phyloP scores from a whole-genome alignment of 2,797 vertebrate genomes.

The Anolis apletophallus region DNA sequence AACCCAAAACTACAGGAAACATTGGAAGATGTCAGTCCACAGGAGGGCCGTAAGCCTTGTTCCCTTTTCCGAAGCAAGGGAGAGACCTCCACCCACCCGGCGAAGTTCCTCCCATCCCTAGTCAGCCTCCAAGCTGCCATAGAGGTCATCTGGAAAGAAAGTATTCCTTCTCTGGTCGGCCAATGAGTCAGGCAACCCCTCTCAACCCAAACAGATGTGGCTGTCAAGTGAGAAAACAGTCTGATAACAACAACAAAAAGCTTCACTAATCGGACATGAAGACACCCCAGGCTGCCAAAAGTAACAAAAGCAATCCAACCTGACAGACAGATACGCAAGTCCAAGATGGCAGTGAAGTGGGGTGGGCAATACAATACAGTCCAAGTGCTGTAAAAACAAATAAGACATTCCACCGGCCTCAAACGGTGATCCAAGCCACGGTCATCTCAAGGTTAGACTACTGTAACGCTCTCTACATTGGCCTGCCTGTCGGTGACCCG shows the following conservation, averaged over 20 bases:
- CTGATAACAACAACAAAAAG: not conserved
- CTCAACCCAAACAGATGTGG: constrained; percentile 4
- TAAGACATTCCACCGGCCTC: no score
- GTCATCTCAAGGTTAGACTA: no score
- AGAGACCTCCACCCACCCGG: not conserved
- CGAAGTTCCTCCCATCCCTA: not conserved
- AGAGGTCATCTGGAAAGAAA: not conserved
- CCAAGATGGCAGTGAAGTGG: no score
- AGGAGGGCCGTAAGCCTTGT: not conserved
- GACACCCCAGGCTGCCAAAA: not conserved
- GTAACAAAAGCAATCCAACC: not conserved
- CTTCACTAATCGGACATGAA: not conserved
- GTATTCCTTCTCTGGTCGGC: not conserved
- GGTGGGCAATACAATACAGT: no score
- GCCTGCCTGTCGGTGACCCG: no score
- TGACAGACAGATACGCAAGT: no score
- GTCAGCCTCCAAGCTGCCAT: not conserved
- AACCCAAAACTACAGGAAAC: not conserved
- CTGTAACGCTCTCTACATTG: no score
- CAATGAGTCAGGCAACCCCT: not conserved
- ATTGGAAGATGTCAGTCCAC: not conserved
- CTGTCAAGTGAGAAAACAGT: not conserved
- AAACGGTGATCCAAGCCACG: no score
- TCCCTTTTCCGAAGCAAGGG: not conserved
- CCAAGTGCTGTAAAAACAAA: no score